Conservation (phyloP, 2,113 vertebrate species). For the Notarius quadriscutis region DNA sequence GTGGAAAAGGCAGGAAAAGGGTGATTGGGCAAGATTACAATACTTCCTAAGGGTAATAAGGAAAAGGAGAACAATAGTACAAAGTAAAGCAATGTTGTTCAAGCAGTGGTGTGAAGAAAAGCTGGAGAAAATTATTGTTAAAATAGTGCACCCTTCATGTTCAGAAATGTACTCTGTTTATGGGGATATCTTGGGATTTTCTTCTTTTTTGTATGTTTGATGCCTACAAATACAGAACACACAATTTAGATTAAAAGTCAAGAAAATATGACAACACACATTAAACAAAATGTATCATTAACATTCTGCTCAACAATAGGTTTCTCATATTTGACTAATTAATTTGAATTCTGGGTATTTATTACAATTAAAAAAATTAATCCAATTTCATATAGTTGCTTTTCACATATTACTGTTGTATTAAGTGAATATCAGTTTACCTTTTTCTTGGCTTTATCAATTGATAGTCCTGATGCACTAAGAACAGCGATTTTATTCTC, state of each 20-base stretch:
- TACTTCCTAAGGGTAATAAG: background rate
- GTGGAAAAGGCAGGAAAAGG: background rate
- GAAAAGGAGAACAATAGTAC: background rate
- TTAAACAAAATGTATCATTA: background rate
- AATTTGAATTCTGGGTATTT: background rate
- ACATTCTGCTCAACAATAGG: background rate
- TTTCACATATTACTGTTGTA: background rate
- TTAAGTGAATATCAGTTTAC: constrained; percentile 46
- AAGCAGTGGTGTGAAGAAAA: background rate
- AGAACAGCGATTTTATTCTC: constrained; percentile 86
- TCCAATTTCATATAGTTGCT: background rate
- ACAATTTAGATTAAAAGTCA: background rate
- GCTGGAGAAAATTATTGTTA: constrained; percentile 27
- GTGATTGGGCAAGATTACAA: background rate
- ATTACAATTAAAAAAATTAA: background rate
- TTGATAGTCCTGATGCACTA: constrained; percentile 70
- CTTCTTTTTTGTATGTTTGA: constrained; percentile 63
- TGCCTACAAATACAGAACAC: constrained; percentile 54
- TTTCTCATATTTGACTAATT: background rate
- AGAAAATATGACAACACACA: background rate
- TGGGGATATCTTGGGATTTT: constrained; percentile 51
- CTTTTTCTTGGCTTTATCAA: constrained; percentile 77
- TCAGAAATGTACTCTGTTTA: constrained; percentile 55
- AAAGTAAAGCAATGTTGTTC: background rate
- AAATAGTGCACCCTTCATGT: background rate